phyloP scores from a whole-genome alignment of 2,888 invertebrate genomes.

The Hofmannophila pseudospretella region DNA sequence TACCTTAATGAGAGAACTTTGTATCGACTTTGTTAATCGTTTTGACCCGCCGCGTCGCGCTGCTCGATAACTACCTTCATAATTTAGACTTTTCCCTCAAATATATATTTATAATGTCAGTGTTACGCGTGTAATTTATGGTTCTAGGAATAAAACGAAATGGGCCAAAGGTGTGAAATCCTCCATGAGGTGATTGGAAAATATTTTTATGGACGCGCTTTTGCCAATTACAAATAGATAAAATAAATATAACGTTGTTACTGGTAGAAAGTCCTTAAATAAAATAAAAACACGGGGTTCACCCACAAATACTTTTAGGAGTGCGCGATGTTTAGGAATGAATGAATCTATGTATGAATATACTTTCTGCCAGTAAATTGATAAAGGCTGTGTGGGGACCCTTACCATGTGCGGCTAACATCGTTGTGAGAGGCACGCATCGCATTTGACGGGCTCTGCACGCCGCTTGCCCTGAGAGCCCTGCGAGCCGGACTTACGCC shows the following conservation, averaged over 20 bases:
- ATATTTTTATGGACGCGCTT: conserved; percentile 60
- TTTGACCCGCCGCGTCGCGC: conserved; percentile 47
- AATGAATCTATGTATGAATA: neutral
- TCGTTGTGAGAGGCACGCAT: conserved; percentile 78
- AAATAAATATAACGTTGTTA: conserved; percentile 28
- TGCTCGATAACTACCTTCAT: conserved; percentile 21
- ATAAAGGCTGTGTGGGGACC: conserved; percentile 34
- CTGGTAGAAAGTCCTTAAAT: conserved; percentile 36
- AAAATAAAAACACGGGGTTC: too few relatives aligned
- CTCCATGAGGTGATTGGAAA: conserved; percentile 34
- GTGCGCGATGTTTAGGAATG: conserved; percentile 11
- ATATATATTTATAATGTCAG: conserved; percentile 17
- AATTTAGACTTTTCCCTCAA: conserved; percentile 18
- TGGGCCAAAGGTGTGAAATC: conserved; percentile 20
- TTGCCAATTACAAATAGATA: conserved; percentile 31
- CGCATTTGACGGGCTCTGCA: conserved; percentile 74
- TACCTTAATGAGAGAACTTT: conserved; percentile 76
- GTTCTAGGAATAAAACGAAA: conserved; percentile 27
- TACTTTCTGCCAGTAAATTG: conserved; percentile 45
- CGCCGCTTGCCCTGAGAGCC: conserved; percentile 73
- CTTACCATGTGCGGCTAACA: conserved; percentile 76
- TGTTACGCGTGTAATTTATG: conserved; percentile 18
- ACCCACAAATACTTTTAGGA: too few relatives aligned
- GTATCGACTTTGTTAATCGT: conserved; percentile 72
- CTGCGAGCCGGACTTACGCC: conserved; percentile 77